These are phyloP conservation scores for Aldrovandia affinis DNA, from an alignment of 2,797 vertebrate species.

Conservation along the genomic window DNA sequence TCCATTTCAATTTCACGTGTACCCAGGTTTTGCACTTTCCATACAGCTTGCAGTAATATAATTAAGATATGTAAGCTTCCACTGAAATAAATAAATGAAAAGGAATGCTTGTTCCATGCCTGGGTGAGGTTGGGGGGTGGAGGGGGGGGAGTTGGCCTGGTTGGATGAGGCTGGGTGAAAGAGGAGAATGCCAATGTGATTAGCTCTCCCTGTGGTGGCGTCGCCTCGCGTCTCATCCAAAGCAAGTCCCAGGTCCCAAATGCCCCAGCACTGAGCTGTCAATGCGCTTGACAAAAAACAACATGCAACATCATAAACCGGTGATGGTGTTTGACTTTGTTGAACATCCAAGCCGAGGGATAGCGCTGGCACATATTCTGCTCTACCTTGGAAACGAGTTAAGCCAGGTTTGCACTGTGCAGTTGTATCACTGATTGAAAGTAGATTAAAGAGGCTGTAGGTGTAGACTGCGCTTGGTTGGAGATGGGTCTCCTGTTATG, in stretches of 20 bases:
- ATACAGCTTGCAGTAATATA: conserved; percentile 66
- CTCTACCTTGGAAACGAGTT: not conserved
- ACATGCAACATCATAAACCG: not conserved
- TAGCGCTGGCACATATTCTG: not conserved
- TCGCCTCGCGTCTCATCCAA: not conserved
- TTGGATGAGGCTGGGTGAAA: conserved; percentile 24
- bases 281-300: not conserved
- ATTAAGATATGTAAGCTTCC: conserved; percentile 74
- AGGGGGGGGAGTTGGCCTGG: conserved; percentile 40
- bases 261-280: not conserved
- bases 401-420: not conserved
- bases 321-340: not conserved
- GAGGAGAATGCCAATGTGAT: conserved; percentile 46
- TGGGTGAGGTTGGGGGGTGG: conserved; percentile 56
- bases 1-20: conserved; percentile 61
- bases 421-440: not conserved
- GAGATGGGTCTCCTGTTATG: not conserved
- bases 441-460: not conserved
- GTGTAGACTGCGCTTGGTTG: not conserved
- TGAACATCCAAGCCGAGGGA: not conserved
- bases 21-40: conserved; percentile 46
- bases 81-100: conserved; percentile 60
- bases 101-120: conserved; percentile 65
- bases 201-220: not conserved
- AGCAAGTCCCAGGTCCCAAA: not conserved